Evolutionary conservation across 2,113 vertebrate species (phyloP), one percentile per base, ranked within the genome.

Genomic region (Eubucco bourcierii): DNA sequence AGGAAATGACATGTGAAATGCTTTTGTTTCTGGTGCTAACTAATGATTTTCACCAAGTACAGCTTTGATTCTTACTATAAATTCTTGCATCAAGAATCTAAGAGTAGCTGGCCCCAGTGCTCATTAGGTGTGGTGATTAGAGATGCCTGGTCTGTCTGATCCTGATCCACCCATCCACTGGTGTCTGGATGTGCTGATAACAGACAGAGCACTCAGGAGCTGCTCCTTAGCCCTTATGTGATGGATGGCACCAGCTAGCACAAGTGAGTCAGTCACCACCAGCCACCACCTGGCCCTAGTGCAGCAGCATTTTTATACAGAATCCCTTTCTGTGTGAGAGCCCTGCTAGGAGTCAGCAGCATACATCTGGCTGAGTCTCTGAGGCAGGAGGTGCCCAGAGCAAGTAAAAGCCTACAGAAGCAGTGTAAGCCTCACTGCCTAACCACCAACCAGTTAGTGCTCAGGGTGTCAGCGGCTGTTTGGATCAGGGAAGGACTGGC

Each of bases 381-480:
- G 72, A 53, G 78, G 24, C 79, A 20, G 10, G 71, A 53, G 66
- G 8, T 8, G 29, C 59, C 37, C 74, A 82, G 87, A 68, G 55
- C 74, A 78, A 75, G 64, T 67, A 87, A 73, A 80, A 78, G 50
- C 6, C 29, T 68, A 6, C 7, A 20, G 16, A 59, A 80, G 81
- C 47, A 68, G 46, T 25, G 6, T 58, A 53, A 85, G 59, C 14
- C 52, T 79, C 66, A 60, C 55, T 77, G 79, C 46, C 39, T n/a
- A 70, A 27, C 74, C 83, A 29, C 1, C 46, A 66, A 91, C 41
- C 29, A 63, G 80, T 66, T 85, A 81, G 90, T 68, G 86, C 16
- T 90, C 75, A 88, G 65, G 65, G 60, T 74, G 75, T 91, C 83
- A 60, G 72, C 66, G 94, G 59, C 66, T 92, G 86, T 79, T 90